phyloP scores from a whole-genome alignment of 2,888 invertebrate species.

The Rutpela maculata region DNA sequence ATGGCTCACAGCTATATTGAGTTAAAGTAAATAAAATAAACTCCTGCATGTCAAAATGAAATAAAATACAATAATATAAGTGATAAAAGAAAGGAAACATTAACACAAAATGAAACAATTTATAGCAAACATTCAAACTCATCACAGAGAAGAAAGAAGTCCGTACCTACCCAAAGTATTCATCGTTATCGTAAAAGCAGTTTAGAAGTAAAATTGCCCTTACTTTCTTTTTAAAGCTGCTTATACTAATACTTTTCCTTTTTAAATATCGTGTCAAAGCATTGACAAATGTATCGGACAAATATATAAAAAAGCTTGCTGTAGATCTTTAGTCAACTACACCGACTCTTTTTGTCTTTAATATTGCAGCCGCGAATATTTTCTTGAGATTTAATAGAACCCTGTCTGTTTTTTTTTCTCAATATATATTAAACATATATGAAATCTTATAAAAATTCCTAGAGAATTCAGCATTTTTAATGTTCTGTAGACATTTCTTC shows the following conservation, averaged over 20 bases:
- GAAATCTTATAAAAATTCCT: neutral
- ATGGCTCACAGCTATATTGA: neutral
- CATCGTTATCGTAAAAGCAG: neutral
- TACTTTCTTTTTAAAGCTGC: neutral
- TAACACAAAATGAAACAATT: neutral
- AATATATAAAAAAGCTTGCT: neutral
- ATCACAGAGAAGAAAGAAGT: neutral
- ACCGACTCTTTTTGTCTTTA: neutral
- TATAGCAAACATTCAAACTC: neutral
- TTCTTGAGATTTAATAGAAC: neutral
- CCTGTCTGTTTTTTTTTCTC: neutral
- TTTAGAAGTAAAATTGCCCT: neutral
- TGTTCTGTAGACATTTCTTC: no score
- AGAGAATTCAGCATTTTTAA: no score
- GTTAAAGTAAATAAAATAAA: neutral
- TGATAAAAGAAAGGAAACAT: neutral
- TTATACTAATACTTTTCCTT: neutral
- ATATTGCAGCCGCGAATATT: neutral
- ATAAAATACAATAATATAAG: neutral
- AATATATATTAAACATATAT: neutral
- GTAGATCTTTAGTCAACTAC: neutral
- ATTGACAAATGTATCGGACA: neutral
- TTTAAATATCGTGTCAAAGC: neutral
- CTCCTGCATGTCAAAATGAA: neutral
- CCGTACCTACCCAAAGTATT: neutral